Evolutionary conservation across 2,888 invertebrate species (phyloP), one percentile per base, ranked within the genome.

Genomic region (Rosalia funebris): DNA sequence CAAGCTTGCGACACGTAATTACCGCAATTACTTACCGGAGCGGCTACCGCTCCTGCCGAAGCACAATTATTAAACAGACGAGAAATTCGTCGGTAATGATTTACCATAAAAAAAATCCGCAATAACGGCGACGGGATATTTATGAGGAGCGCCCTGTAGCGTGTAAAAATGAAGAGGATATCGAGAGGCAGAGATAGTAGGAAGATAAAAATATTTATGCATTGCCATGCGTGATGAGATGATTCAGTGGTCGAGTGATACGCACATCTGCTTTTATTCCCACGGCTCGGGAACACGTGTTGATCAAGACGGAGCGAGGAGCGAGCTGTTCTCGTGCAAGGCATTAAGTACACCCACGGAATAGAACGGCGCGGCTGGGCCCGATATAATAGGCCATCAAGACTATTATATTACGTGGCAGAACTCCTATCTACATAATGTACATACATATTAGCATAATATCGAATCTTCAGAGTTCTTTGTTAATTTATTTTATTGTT

Each of bases 251-350:
- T 57, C 59, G 57, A 39, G 57, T 31, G 59, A 47, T 59, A 39
- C 57, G 66, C 76, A 77, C 79, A 79, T 78, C 80, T 79, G 79
- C 79, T 75, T 75, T 77, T 78, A 78, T 79, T 80, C 79, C 79
- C 79, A 79, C 80, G 79, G 74, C 78, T 71, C 63, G 62, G 64
- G 74, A 77, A 79, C 79, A 79, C 79, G 79, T 79, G 79, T 79
- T 76, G 69, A 68, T 71, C 64, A 60, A 68, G 70, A 62, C 67
- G 72, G 64, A 73, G 71, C 68, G 71, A 71, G 72, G 64, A 73
- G 71, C 68, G 71, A 71, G 75, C 73, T 62, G 46, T 50, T 62
- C 65, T 63, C 66, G 67, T 66, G 70, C 50, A 50, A 39, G 19
- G 50, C 50, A 39, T 50, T 50, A 39, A 39, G 50, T 50, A 50